Evolutionary conservation across 2,888 invertebrate species (phyloP).

Genomic region (Ormyrus pomaceus): DNA sequence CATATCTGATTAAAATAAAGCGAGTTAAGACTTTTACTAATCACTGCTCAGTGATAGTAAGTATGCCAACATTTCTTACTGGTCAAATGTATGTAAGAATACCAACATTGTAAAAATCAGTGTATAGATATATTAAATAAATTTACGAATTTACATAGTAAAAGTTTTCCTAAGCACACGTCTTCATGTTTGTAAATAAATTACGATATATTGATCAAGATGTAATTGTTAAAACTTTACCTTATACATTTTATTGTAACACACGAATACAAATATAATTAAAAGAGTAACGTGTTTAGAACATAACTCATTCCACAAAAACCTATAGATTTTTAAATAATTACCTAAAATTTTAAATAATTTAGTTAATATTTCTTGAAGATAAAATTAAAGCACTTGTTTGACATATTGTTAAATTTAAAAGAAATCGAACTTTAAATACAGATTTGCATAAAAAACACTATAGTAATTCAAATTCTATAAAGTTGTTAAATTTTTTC

Average conservation of each 20-base stretch:
- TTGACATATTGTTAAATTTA: too few species aligned
- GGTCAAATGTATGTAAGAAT: conserved; percentile 34
- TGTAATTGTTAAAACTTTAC: neutral
- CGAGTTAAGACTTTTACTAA: conserved; percentile 19
- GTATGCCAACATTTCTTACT: conserved; percentile 42
- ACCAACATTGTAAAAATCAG: conserved; percentile 40
- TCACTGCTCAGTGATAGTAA: neutral
- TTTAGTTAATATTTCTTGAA: too few species aligned
- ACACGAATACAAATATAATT: neutral
- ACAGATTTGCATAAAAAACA: too few species aligned
- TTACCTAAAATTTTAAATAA: too few species aligned
- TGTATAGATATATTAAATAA: conserved; percentile 15
- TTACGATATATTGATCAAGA: neutral
- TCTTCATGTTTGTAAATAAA: conserved; percentile 46
- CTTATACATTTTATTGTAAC: neutral
- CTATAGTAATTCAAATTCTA: too few species aligned
- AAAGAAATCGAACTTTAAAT: too few species aligned
- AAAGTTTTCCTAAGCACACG: neutral
- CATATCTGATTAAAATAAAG: neutral
- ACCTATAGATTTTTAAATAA: too few species aligned
- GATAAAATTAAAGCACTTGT: too few species aligned
- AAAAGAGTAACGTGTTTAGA: neutral
- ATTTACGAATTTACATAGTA: conserved; percentile 2
- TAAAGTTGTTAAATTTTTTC: too few species aligned
- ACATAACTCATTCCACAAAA: neutral